Conservation (phyloP, 2,888 invertebrate species). For the Parnassius smintheus region DNA sequence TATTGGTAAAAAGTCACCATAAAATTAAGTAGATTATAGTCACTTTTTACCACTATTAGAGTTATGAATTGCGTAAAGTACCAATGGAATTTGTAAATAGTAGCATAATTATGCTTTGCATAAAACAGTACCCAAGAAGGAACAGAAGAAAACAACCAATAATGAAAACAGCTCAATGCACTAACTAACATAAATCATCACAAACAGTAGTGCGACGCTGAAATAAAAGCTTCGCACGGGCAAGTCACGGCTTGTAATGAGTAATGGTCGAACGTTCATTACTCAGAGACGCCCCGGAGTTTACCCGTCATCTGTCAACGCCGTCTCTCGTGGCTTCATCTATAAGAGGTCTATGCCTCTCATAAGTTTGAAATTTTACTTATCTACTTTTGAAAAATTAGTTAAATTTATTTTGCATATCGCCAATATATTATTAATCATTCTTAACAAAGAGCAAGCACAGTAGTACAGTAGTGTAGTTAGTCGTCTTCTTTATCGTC, state of each 20-base stretch:
- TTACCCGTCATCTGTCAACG: conserved; percentile 68
- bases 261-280: conserved; percentile 60
- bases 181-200: conserved; percentile 45
- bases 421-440: background rate
- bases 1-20: too few species aligned
- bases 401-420: conserved; percentile 31
- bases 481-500: too few species aligned
- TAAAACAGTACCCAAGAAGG: conserved; percentile 8
- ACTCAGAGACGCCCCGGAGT: conserved; percentile 65
- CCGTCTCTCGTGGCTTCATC: conserved; percentile 35
- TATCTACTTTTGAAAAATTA: conserved; percentile 33
- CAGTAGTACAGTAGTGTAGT: too few species aligned
- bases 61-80: too few species aligned
- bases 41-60: too few species aligned
- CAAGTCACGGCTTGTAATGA: conserved; percentile 59
- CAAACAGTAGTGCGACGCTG: conserved; percentile 51
- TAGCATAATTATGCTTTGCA: conserved; percentile 2
- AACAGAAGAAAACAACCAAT: conserved; percentile 30
- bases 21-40: too few species aligned
- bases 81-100: too few species aligned
- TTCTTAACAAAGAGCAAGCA: background rate
- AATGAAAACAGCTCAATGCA: conserved; percentile 39
- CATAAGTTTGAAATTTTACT: conserved; percentile 27
- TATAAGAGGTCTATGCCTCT: conserved; percentile 35
- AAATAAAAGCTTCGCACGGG: conserved; percentile 57